phyloP scores from a whole-genome alignment of 2,113 vertebrate genomes.

The Nycticebus coucang region DNA sequence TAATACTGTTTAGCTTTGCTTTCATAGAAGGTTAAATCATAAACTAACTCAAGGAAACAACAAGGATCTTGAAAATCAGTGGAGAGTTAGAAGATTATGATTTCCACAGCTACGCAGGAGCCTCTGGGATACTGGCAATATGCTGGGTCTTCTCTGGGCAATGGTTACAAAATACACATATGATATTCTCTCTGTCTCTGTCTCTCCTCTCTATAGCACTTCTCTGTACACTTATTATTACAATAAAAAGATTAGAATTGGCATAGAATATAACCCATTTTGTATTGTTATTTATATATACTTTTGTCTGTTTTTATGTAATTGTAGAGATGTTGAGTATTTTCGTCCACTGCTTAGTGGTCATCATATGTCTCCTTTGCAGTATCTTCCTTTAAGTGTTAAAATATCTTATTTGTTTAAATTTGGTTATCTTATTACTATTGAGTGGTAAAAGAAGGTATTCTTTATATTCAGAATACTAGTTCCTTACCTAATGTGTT shows the following conservation, averaged over 20 bases:
- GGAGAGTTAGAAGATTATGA: not conserved
- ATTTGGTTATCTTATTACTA: not conserved
- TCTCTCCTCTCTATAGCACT: not conserved
- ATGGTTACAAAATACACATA: not conserved
- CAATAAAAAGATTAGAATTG: not conserved
- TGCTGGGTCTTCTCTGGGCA: not conserved
- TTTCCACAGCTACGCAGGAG: not conserved
- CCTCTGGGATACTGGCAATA: not conserved
- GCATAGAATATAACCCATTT: not conserved
- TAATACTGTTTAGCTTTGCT: not conserved
- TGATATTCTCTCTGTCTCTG: too few relatives aligned
- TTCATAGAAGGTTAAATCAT: slow-evolving; percentile 12
- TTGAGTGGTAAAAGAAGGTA: not conserved
- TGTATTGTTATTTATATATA: not conserved
- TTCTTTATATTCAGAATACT: not conserved
- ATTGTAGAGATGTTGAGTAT: not conserved
- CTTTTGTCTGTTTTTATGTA: not conserved
- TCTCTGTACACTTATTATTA: not conserved
- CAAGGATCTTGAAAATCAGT: not conserved
- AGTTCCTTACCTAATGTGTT: not conserved
- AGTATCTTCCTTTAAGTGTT: not conserved
- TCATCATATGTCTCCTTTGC: not conserved
- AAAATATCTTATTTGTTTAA: not conserved
- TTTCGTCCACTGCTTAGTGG: not conserved
- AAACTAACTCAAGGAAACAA: not conserved